Percentiles rank a stretch among this genome's conserved stretches.
Conservation (phyloP, 2,888 invertebrate species). For the Drosophila prostipennis region DNA sequence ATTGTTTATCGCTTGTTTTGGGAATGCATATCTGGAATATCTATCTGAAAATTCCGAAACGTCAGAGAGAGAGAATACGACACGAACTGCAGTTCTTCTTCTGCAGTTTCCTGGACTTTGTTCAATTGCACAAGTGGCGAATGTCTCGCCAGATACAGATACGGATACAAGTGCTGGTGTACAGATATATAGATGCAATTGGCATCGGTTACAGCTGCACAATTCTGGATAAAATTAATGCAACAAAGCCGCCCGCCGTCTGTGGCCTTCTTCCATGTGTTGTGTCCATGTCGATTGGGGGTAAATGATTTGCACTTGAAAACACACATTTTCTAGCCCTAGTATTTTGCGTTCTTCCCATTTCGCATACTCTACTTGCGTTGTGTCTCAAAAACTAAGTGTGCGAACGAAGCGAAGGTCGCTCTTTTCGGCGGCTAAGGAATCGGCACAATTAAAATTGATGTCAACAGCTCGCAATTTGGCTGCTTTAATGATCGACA, state of each 20-base stretch:
- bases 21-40: constrained; percentile 22
- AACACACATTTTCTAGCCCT: constrained; percentile 24
- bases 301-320: constrained; percentile 59
- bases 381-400: constrained; percentile 36
- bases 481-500: constrained; percentile 54
- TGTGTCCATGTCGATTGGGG: constrained; percentile 44
- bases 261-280: constrained; percentile 15
- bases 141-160: constrained; percentile 40
- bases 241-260: constrained; percentile 28
- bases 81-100: constrained; percentile 25
- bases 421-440: constrained; percentile 10
- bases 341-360: constrained; percentile 35
- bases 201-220: constrained; percentile 76
- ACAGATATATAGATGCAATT: constrained; percentile 58
- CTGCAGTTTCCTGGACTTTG: constrained; percentile 62
- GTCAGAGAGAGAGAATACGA: constrained; percentile 33
- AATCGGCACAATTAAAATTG: constrained; percentile 70
- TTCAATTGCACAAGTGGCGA: constrained; percentile 71
- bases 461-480: constrained; percentile 73
- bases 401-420: constrained; percentile 22
- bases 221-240: constrained; percentile 78
- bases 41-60: constrained; percentile 32
- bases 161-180: constrained; percentile 20
- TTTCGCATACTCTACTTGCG: constrained; percentile 5
- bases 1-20: constrained; percentile 32